Evolutionary conservation across 2,797 vertebrate genomes (phyloP), one percentile per base, ranked within the genome.

Genomic region (Aphelocoma californica): DNA sequence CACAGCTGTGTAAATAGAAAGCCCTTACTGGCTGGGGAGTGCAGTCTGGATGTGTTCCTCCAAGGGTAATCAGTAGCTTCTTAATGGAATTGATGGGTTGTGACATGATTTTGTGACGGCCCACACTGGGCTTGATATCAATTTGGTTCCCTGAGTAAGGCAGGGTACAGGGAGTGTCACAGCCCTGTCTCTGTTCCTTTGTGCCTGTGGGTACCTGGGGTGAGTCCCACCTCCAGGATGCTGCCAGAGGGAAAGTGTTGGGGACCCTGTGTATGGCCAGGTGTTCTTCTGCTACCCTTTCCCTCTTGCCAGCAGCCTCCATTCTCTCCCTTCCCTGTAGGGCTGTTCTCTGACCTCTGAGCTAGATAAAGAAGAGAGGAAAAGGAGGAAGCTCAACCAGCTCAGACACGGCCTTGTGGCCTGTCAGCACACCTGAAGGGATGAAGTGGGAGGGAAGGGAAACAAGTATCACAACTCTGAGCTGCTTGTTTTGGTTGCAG

Each of bases 81-180:
- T 54, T 15, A 7, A 12, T 38, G 58, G 72, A n/a, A 18, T 7
- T 6, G 7, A 9, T 34, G 51, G 29, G 58, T 67, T 92, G 40
- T 70, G 73, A 56, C 15, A 26, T 34, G 31, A 21, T 88, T 86
- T 54, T 1, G 7, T 44, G 61, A 14, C 36, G 85, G 64, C 60
- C 74, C 11, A 2, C 17, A 7, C 21, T 65, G 81, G 50, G 16
- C n/a, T 77, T 0, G 0, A 13, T 4, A 7, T 50, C 0, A 5
- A 6, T 50, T 54, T n/a, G 38, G 14, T 50, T 74, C 15, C 48
- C 24, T 25, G 58, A 28, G 38, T 15, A 9, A 24, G 36, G 40
- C 34, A 47, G 69, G 42, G 23, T 15, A 2, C 9, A 23, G 45
- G 24, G 25, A 1, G 3, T 2, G 4, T 7, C 71, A 10, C 26